Evolutionary conservation across 2,113 vertebrate species (phyloP).

Genomic region (Piaya cayana): DNA sequence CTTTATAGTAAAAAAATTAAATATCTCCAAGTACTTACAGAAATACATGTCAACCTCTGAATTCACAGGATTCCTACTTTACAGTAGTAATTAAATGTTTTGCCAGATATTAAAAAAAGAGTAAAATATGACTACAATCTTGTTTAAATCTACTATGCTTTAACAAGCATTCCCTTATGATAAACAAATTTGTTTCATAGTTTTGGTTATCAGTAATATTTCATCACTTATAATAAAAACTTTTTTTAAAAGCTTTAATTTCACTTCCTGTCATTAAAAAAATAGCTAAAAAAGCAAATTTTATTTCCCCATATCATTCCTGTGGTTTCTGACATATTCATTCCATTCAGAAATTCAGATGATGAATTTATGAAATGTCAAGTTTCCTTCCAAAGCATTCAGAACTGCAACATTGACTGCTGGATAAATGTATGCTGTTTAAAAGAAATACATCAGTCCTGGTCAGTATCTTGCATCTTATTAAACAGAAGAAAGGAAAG

Average conservation of each 20-base stretch:
- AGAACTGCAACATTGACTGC: constrained; percentile 40
- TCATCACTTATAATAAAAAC: neutral
- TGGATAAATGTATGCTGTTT: constrained; percentile 52
- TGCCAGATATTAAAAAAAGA: neutral
- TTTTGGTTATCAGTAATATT: neutral
- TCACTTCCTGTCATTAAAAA: neutral
- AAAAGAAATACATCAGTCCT: constrained; percentile 56
- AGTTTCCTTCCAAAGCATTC: constrained; percentile 43
- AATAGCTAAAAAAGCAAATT: neutral
- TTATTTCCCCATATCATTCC: neutral
- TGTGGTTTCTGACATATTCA: constrained; percentile 5
- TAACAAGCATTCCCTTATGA: neutral
- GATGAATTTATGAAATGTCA: constrained; percentile 51
- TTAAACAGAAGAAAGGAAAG: constrained; percentile 71
- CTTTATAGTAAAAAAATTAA: neutral
- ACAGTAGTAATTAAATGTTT: neutral
- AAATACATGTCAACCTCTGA: neutral
- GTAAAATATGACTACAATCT: neutral
- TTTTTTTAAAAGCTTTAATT: neutral
- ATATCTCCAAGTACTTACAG: neutral
- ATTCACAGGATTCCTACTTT: neutral
- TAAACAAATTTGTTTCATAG: neutral
- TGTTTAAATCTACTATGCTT: neutral
- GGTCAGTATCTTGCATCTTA: constrained; percentile 74
- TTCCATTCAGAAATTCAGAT: constrained; percentile 11